These are phyloP conservation scores for Piprites chloris DNA, from an alignment of 2,113 vertebrate species.

Conservation along the genomic window DNA sequence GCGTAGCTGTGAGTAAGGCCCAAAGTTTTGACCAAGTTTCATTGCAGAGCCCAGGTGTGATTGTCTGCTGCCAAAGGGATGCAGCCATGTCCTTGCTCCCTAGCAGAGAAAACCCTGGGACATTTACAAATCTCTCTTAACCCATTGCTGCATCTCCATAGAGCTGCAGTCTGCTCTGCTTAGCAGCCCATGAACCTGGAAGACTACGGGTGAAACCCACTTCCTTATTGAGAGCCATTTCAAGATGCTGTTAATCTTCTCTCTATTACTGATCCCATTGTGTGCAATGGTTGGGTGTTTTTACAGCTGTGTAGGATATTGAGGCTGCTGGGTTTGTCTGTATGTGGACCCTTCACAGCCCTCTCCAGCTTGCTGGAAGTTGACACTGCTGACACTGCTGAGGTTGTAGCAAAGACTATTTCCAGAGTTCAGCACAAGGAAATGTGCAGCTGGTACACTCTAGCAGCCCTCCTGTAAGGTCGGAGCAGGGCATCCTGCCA, in stretches of 20 bases:
- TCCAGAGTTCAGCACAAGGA: neutral
- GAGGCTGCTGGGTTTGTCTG: neutral
- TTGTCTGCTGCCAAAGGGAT: neutral
- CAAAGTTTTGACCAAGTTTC: neutral
- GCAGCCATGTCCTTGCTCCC: neutral
- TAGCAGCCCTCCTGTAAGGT: neutral
- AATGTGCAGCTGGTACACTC: neutral
- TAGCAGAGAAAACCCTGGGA: neutral
- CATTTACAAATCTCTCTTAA: neutral
- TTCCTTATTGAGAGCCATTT: neutral
- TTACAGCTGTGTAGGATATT: neutral
- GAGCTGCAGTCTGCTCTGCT: neutral
- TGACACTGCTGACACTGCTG: neutral
- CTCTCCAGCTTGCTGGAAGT: neutral
- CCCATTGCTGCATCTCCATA: neutral
- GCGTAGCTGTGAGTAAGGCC: neutral
- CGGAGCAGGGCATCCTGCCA: neutral
- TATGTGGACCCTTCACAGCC: neutral
- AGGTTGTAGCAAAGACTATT: neutral
- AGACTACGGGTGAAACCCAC: neutral
- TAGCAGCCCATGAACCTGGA: neutral
- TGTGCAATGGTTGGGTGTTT: neutral
- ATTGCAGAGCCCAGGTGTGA: neutral
- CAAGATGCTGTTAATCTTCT: neutral
- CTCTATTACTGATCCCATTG: neutral